Conservation (phyloP, 2,888 invertebrate genomes). For the Drosophila antonietae region DNA sequence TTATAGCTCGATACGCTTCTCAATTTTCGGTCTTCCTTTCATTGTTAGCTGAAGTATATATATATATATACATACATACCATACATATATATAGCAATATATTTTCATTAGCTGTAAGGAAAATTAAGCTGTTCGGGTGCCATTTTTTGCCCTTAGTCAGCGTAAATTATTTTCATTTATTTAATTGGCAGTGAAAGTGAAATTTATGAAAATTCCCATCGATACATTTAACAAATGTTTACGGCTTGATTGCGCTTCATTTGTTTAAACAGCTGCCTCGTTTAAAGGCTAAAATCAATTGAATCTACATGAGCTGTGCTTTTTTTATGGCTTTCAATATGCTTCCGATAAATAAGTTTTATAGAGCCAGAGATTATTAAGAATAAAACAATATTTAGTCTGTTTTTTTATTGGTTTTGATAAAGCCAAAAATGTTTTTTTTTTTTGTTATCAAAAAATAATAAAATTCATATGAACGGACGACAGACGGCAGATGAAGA, state of each 20-base stretch:
- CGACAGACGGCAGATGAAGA: too few species aligned
- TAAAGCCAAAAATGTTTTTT: background rate
- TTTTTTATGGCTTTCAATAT: constrained; percentile 10
- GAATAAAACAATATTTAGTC: background rate
- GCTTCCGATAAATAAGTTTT: background rate
- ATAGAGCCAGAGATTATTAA: background rate
- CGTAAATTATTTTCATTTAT: constrained; percentile 74
- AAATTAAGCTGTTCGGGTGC: constrained; percentile 56
- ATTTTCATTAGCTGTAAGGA: constrained; percentile 63
- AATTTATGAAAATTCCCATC: constrained; percentile 59
- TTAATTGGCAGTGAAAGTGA: constrained; percentile 64
- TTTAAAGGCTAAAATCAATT: constrained; percentile 5
- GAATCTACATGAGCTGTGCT: constrained; percentile 1
- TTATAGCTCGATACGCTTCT: constrained; percentile 57
- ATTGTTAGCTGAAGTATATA: constrained; percentile 12
- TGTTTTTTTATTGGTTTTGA: background rate
- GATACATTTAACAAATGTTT: constrained; percentile 47
- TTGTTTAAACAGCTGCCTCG: constrained; percentile 49
- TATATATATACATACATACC: constrained; percentile 2
- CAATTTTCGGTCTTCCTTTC: constrained; percentile 21
- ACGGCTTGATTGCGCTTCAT: constrained; percentile 46
- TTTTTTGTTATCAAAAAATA: too few species aligned
- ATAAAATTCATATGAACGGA: too few species aligned
- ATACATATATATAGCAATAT: constrained; percentile 49
- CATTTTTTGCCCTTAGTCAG: constrained; percentile 56